Percentiles rank a stretch among this genome's conserved stretches.
These are phyloP conservation scores for Platichthys stellatus DNA, from an alignment of 2,113 vertebrate species.

Conservation along the genomic window DNA sequence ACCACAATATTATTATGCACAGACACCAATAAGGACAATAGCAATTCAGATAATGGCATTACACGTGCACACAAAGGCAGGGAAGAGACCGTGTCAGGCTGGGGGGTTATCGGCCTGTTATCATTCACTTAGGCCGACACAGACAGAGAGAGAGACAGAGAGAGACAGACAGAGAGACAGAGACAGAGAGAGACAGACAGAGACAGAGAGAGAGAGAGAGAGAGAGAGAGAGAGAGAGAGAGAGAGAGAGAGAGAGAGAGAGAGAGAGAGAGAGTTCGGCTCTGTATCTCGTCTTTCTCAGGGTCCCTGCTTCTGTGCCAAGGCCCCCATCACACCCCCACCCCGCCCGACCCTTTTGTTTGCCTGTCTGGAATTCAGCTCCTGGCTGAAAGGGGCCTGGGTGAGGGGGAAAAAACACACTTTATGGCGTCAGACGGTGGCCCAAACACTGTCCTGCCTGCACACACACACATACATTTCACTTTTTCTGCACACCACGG, in stretches of 20 bases:
- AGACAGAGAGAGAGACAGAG: no score
- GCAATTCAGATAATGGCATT: conserved; percentile 58
- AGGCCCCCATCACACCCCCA: conserved; percentile 45
- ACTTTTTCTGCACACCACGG: conserved; percentile 4
- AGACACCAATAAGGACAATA: conserved; percentile 50
- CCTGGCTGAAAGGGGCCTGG: conserved; percentile 64
- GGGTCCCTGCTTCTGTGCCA: conserved; percentile 50
- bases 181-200: no score
- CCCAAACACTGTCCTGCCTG: conserved; percentile 20
- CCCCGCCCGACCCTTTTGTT: conserved; percentile 73
- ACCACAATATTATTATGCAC: conserved; percentile 48
- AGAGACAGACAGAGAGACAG: no score
- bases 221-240: no score
- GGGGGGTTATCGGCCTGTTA: conserved; percentile 28
- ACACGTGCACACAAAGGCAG: conserved; percentile 53
- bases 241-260: no score
- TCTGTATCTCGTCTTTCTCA: conserved; percentile 68
- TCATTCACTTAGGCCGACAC: conserved; percentile 2
- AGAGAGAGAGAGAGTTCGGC: conserved; percentile 9
- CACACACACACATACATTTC: conserved; percentile 20
- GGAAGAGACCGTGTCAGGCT: conserved; percentile 22
- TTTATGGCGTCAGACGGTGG: conserved; percentile 35
- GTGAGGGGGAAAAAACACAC: conserved; percentile 53
- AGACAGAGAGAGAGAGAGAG: no score
- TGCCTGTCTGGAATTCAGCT: conserved; percentile 78